phyloP scores from a whole-genome alignment of 1,140 invertebrate genomes.

The Brachionus rubens region DNA sequence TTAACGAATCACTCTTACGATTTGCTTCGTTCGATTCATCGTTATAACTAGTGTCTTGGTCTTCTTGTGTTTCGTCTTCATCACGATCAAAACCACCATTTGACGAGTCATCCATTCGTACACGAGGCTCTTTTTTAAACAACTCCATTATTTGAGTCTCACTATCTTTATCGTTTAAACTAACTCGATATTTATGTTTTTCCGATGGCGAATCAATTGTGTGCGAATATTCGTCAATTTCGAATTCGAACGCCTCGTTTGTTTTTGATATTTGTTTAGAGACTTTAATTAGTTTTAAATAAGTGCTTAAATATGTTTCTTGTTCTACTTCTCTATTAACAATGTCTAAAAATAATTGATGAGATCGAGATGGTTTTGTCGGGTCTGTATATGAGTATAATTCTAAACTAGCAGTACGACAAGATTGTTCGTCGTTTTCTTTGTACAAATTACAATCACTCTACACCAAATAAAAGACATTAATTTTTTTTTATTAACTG shows the following conservation, averaged over 20 bases:
- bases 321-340: neutral
- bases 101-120: neutral
- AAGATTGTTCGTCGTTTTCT: neutral
- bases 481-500: neutral
- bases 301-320: neutral
- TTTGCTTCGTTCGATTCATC: neutral
- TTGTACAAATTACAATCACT: conserved; percentile 24
- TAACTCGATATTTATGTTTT: neutral
- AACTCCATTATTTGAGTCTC: conserved; percentile 14
- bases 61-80: neutral
- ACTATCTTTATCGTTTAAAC: neutral
- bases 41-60: neutral
- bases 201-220: neutral
- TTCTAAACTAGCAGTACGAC: neutral
- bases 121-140: neutral
- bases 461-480: neutral
- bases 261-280: neutral
- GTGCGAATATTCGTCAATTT: conserved; percentile 21
- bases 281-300: neutral
- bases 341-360: conserved; percentile 10
- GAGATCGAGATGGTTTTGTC: neutral
- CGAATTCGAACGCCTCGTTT: neutral
- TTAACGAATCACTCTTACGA: neutral
- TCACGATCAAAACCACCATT: neutral
- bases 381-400: conserved; percentile 6